Base-by-base conservation (phyloP, 2,797 vertebrate species). In the Fistularia commersonii region DNA sequence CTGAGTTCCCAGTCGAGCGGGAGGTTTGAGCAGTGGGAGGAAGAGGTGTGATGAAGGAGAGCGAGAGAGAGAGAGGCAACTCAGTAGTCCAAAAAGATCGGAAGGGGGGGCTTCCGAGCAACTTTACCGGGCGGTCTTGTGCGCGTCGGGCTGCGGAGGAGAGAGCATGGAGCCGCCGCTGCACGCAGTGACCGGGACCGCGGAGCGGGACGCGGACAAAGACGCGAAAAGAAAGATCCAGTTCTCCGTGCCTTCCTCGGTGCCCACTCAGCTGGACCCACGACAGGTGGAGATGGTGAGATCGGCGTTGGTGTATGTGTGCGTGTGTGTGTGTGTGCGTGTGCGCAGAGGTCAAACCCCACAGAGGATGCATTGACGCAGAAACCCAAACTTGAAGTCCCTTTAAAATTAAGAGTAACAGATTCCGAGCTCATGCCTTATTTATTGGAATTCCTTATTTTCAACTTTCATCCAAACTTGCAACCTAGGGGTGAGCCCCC, bases 211-310 rank as follows among this genome's bases (percentile, higher is more conserved):
- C 86, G 89, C 48, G 52, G 89, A 91, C 74, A 93, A 93, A 76
- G 93, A 95, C 45, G 90, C 88, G 51, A 94, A 89, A 86, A 97
- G 92, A 89, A 97, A 93, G 87, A 97, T 97, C 80, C 95, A 97
- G 85, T 98, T 98, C 82, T 96, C 96, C 0, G 93, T 98, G 69
- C 93, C 96, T 0, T 91, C 92, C 0, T 80, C 82, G 4, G 58
- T 91, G 45, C 90, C 93, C 45, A 89, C 89, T 72, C 94, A 96
- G 74, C 90, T 98, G 81, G 95, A 97, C 80, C 93, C 94, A 13
- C 84, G 90, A 61, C 93, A 95, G 76, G 93, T 97, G 68, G 95
- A 97, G 86, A 92, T 98, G 95, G 95, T 98, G 89, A 95, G 94
- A 41, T 14, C 15, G 2, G 38, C 11, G 38, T 6, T 7, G 40